Base-by-base conservation (phyloP, 2,797 vertebrate genomes). In the Pangasius macronema region DNA sequence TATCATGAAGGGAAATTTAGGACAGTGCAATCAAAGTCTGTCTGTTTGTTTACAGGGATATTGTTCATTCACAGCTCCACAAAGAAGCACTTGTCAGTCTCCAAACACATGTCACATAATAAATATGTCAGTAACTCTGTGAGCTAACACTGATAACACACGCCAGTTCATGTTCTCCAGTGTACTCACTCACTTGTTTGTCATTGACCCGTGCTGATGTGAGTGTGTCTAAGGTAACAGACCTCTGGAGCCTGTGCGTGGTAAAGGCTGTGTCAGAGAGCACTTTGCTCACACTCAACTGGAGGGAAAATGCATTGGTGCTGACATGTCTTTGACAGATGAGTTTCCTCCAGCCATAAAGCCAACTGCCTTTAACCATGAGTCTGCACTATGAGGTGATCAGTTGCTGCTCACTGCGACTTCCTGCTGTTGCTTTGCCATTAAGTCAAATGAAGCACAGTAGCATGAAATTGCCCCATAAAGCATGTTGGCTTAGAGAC, bases 231-330 rank as follows among this genome's bases (percentile, higher is more conserved):
- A 87, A 87, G 70, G 84, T 76, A 89, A 83, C 70, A 90, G 87
- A 92, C 89, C 88, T 87, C 79, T 83, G 89, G 79, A 85, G 65
- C 55, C 75, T 87, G 75, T 67, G 70, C 57, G 33, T 91, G 91
- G 91, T 89, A 87, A 92, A 93, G 90, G 89, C 85, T 87, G 89
- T 91, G 90, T 92, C 88, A 91, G 82, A 86, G 85, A 83, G n/a
- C 53, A 36, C 87, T 61, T 68, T 33, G 70, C 59, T 87, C 53
- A 55, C 24, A 63, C 72, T 59, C 63, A 86, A 67, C 76, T 83
- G 42, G 46, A 88, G 77, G 80, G 84, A 90, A 92, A 87, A 88
- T 88, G 85, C 59, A 80, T 75, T 72, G 65, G 33, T 82, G 63
- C 72, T 88, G 79, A 86, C 85, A 80, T 65, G 67, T 59, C 59